Evolutionary conservation across 2,888 invertebrate genomes (phyloP), one percentile per base, ranked within the genome.

Genomic region (Cremastinae sp.): DNA sequence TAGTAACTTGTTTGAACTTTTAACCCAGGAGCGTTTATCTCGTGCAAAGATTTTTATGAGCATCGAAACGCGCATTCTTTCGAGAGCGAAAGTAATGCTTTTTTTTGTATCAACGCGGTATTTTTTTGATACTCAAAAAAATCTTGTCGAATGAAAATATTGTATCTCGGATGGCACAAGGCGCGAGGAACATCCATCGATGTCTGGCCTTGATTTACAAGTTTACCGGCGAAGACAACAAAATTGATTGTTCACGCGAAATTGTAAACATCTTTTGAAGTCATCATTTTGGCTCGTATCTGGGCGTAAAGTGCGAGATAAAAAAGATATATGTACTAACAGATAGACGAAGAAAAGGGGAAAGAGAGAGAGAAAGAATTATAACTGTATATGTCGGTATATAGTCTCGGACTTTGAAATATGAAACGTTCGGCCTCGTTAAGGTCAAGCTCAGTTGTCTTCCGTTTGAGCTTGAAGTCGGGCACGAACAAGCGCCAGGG

Each of bases 401-500:
- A n/a, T n/a, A 36, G 69, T 43, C 49, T 45, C 61, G 73, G 65
- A 73, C 76, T 76, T 76, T 74, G 76, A 65, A 76, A 64, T 73
- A 70, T 53, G 64, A 62, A 74, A 65, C 43, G 59, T 73, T 58
- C 41, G 43, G 20, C 54, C 20, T 34, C 51, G 64, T 59, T 73
- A 70, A 76, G 73, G 76, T 76, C 73, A 73, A 76, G 72, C 75
- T 69, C 73, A 62, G 62, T 70, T 61, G 53, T 61, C 53, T 41
- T 41, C 53, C 28, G 70, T 61, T 47, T 51, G 51, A 70, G 70
- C 70, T 70, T 45, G 28, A 61, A 53, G 53, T 51, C 70, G 51
- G 43, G 51, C 51, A 45, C 49, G 9, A 8, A n/a, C n/a, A n/a
- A 45, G 65, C 45, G 49, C 47, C 53, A 64, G 49, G 56, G 56